Evolutionary conservation across 2,113 vertebrate genomes (phyloP), one percentile per base, ranked within the genome.

Genomic region (Pseudorasbora parva): DNA sequence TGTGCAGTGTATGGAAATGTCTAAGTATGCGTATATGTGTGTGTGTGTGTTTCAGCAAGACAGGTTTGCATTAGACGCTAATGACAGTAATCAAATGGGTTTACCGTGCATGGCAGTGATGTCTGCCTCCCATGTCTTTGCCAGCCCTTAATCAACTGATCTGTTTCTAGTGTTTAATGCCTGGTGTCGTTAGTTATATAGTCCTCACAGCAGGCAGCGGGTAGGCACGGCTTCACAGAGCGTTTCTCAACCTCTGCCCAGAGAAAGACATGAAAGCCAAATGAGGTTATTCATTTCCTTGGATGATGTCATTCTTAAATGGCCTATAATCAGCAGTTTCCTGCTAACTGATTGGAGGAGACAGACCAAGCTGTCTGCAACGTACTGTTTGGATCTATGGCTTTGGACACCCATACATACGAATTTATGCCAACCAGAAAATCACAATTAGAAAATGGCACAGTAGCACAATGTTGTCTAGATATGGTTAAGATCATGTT

Each of bases 251-350:
- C 12, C 83, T 14, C 66, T 69, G 33, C 25, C 73, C 62, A 57
- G 37, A 71, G 74, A 57, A 69, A 25, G 74, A 86, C 85, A 84
- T 12, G 12, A 17, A 41, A 88, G 85, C 82, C 86, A 90, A 90
- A 91, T 84, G 82, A 88, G 86, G 86, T 88, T 83, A 81, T 80
- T 83, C 85, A 89, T 56, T 89, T 88, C 88, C 82, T 90, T 86
- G 85, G 83, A 83, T 92, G 91, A 93, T 92, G 91, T 92, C 92
- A 93, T 90, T 86, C 75, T 86, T 78, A 81, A 78, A 86, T 86
- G 88, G 87, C 89, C 91, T 92, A 78, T 92, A 92, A 94, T 94
- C 88, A 92, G 85, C 66, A 56, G 41, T 17, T 57, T 68, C 82
- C 83, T 84, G 84, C 85, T 77, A 84, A 88, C 90, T 89, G 91